Evolutionary conservation across 2,113 vertebrate species (phyloP), one percentile per base, ranked within the genome.

Genomic region (Chaenogobius annularis): DNA sequence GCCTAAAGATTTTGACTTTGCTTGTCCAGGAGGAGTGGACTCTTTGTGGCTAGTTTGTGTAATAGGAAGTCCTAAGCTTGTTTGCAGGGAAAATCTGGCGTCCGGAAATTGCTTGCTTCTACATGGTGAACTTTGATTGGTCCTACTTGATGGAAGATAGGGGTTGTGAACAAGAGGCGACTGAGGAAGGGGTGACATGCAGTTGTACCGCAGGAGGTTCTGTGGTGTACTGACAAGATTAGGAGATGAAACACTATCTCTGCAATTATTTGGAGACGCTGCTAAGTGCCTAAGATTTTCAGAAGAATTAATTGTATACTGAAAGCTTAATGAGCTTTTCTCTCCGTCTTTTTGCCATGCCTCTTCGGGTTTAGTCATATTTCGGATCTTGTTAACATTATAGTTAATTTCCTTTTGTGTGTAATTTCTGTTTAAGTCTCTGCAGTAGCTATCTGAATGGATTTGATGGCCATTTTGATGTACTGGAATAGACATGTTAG

Each of bases 1-100:
- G 40, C 98, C 98, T 0, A 99, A 91, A 3, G 97, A 99, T 86
- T 99, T 99, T 80, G 97, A 99, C 88, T 98, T 99, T 78, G 95
- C 95, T 63, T 95, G 93, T 61, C 93, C 95, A 3, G 91, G 69
- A 13, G 89, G 88, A 59, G 77, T 75, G 48, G 85, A 61, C n/a
- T 83, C 74, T 37, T 11, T 66, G 14, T 59, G 62, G 65, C 9
- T 43, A 47, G 81, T 69, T 7, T 73, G 83, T 67, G 62, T 55
- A 72, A 79, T 50, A 44, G 61, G 86, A 68, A 70, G 72, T 7
- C 71, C 69, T 61, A 54, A 20, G 69, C 69, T 37, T 58, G 85
- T 74, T 17, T 73, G 66, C 1, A 54, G 14, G 50, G 77, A 79
- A 73, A 70, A 58, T 61, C 31, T 80, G 55, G 70, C 73, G 56